Percentiles rank a stretch among this genome's conserved stretches.
These are phyloP conservation scores for Meles meles DNA, from an alignment of 2,113 vertebrate genomes.

Conservation along the genomic window DNA sequence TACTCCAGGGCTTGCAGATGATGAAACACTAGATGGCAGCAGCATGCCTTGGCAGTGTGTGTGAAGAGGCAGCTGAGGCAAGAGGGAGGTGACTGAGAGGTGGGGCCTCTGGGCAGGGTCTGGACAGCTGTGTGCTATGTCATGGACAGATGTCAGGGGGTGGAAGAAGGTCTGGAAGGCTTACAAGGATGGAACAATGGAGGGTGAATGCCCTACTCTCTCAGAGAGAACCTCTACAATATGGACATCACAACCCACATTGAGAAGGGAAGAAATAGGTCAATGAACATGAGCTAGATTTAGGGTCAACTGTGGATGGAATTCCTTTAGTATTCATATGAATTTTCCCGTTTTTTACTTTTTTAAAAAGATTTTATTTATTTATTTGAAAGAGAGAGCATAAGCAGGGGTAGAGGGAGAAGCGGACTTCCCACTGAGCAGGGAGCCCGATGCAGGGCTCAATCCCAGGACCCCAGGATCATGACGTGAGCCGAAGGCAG, in stretches of 20 bases:
- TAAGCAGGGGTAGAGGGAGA: too few species aligned
- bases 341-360: neutral
- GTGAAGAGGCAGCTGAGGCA: neutral
- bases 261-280: neutral
- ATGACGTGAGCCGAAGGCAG: neutral
- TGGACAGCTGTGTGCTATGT: neutral
- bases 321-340: neutral
- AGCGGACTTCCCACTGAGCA: too few species aligned
- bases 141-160: neutral
- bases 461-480: too few species aligned
- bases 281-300: neutral
- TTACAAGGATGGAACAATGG: neutral
- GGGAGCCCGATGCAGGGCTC: too few species aligned
- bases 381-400: too few species aligned
- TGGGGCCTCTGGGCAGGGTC: neutral
- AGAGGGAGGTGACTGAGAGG: neutral
- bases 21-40: neutral
- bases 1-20: neutral
- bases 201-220: neutral
- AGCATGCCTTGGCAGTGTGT: neutral
- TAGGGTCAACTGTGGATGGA: neutral
- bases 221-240: neutral
- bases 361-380: too few species aligned
- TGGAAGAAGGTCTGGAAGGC: neutral
- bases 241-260: neutral